Evolutionary conservation across 2,113 vertebrate species (phyloP), one percentile per base, ranked within the genome.

Genomic region (Hemichromis elongatus): DNA sequence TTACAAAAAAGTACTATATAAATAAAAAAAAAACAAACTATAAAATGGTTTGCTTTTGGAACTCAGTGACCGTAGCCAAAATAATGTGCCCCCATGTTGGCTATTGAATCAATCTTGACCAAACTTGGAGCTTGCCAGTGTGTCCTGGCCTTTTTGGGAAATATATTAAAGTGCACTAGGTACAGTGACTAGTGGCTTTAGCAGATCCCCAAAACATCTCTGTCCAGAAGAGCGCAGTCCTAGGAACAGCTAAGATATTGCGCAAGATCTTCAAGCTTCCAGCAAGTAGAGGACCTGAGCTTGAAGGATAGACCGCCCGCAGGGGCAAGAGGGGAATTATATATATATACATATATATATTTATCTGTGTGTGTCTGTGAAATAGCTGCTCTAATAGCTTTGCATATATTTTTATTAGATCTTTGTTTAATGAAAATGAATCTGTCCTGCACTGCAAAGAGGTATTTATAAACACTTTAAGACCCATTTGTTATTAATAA

Each of bases 401-500:
- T 53, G 11, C 19, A 68, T 77, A 42, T 4, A 73, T 79, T 42
- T 57, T 53, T 78, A 80, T 73, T 55, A 73, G 10, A 87, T 79
- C 37, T 80, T 4, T 24, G 4, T 24, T 68, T 68, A 40, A 26
- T 68, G 37, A 16, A 70, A 70, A 70, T 63, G 4, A 7, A 26
- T 75, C 28, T 77, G 37, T 68, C 30, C 66, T 4, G 0, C n/a
- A 68, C 26, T 28, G 55, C 24, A 56, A 56, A 26, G 16, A 40
- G 19, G 37, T 2, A 70, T 90, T 86, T 26, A 53, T 63, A 59
- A 77, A 83, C 45, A 59, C 26, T 73, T 73, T 77, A 79, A 84
- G 14, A 84, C 55, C 56, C 45, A 82, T 86, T 75, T 70, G 40
- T 78, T 50, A 53, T 52, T 91, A 68, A 88, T 82, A 63, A 63